Percentiles rank a stretch among this genome's conserved stretches.
These are phyloP conservation scores for Phyllopteryx taeniolatus DNA, from an alignment of 2,113 vertebrate genomes.

Conservation along the genomic window DNA sequence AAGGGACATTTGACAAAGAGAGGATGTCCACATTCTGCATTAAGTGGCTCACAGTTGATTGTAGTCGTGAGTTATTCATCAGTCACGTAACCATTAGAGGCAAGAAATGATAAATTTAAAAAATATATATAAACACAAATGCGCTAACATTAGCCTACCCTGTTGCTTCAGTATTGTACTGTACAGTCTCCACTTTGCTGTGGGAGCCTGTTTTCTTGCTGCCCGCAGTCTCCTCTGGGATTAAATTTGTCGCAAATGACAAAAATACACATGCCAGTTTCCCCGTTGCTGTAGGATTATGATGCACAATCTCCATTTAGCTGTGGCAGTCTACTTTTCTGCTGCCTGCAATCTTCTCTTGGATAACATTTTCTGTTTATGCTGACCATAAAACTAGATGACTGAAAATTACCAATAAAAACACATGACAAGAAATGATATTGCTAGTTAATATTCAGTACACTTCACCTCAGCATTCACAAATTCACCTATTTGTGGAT, in stretches of 20 bases:
- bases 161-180: not conserved
- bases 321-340: constrained; percentile 1
- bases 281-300: not conserved
- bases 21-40: constrained; percentile 55
- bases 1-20: constrained; percentile 34
- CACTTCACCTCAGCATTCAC: too few species aligned
- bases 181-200: not conserved
- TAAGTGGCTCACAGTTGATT: constrained; percentile 32
- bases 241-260: not conserved
- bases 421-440: too few species aligned
- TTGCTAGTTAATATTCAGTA: too few species aligned
- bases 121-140: not conserved
- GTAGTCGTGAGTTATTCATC: constrained; percentile 8
- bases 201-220: not conserved
- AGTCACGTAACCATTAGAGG: constrained; percentile 10
- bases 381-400: too few species aligned
- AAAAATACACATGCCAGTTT: not conserved
- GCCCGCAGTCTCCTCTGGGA: not conserved
- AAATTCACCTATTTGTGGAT: too few species aligned
- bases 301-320: constrained; percentile 10
- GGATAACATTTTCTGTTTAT: too few species aligned
- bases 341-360: too few species aligned
- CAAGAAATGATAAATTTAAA: not conserved
- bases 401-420: too few species aligned
- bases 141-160: not conserved